A percentile compares a stretch with the other conserved stretches of the same genome.
Evolutionary conservation across 37 sponge, comb jelly and placozoan species (phyloP).

Genomic region (Geodia barretti): DNA sequence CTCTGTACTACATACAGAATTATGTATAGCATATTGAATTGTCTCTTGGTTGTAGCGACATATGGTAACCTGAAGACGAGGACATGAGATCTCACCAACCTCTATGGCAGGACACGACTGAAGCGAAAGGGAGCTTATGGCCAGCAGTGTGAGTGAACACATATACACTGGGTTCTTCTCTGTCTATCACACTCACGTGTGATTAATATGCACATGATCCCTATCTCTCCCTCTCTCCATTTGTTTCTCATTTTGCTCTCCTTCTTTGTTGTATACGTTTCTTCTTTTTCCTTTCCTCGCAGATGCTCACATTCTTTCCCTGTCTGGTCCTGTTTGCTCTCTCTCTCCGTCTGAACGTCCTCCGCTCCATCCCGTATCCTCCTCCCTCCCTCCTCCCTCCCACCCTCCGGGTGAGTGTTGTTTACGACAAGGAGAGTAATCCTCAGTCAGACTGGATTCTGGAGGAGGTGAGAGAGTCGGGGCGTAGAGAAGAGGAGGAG

Average conservation of each 20-base stretch:
- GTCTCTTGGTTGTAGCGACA: slow-evolving; percentile 7
- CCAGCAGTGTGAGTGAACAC: no score
- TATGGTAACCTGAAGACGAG: slow-evolving; percentile 78
- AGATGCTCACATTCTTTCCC: no score
- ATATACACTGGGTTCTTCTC: no score
- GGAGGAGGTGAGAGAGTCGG: slow-evolving; percentile 79
- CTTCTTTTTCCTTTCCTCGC: no score
- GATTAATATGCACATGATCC: no score
- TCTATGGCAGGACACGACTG: slow-evolving; percentile 99
- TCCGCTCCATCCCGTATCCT: not conserved
- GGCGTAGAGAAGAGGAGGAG: slow-evolving; percentile 77
- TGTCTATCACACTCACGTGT: no score
- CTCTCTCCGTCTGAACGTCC: not conserved
- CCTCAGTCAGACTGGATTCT: slow-evolving; percentile 79
- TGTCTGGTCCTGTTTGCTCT: not conserved
- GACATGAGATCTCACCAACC: slow-evolving; percentile 95
- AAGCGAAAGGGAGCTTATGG: slow-evolving; percentile 91
- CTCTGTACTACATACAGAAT: no score
- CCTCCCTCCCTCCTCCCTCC: not conserved
- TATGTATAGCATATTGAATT: no score
- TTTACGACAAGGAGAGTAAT: slow-evolving; percentile 97
- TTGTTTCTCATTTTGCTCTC: no score
- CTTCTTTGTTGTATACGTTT: no score
- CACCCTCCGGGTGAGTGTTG: slow-evolving; percentile 94
- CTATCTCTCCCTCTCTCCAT: no score